Evolutionary conservation across 2,797 vertebrate species (phyloP).

Genomic region (Pantherophis alleghaniensis): DNA sequence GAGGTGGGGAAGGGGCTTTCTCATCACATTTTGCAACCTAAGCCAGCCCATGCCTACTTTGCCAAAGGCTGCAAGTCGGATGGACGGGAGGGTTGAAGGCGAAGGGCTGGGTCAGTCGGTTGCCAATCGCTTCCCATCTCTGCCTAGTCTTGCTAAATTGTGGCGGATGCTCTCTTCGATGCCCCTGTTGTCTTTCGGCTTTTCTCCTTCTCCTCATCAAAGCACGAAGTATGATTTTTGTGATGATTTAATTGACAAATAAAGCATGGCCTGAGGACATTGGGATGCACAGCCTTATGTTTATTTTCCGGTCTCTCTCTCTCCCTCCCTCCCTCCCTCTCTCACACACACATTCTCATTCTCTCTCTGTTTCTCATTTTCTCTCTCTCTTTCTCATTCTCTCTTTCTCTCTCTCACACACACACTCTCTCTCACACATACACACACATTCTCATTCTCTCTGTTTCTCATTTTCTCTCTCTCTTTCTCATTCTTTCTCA

Average conservation of each 20-base stretch:
- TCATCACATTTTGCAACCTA: neutral
- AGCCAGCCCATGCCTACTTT: neutral
- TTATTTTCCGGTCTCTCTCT: neutral
- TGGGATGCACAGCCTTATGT: neutral
- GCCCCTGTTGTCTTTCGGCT: neutral
- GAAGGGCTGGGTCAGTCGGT: neutral
- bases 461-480: too few relatives aligned
- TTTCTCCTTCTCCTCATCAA: neutral
- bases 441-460: too few relatives aligned
- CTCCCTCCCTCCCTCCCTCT: too few relatives aligned
- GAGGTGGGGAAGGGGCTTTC: neutral
- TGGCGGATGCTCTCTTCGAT: neutral
- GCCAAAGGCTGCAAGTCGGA: neutral
- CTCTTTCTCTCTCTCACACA: too few relatives aligned
- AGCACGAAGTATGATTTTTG: neutral
- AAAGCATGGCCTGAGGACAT: conserved; percentile 55
- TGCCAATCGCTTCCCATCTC: neutral
- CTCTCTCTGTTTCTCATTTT: too few relatives aligned
- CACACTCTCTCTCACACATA: too few relatives aligned
- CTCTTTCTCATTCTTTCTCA: too few relatives aligned
- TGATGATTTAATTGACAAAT: conserved; percentile 27
- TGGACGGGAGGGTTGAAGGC: neutral
- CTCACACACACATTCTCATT: too few relatives aligned
- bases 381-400: too few relatives aligned
- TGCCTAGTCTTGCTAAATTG: neutral